A percentile compares a stretch with the other conserved stretches of the same genome.
phyloP scores from a whole-genome alignment of 2,888 invertebrate genomes.

The Cephonodes hylas region DNA sequence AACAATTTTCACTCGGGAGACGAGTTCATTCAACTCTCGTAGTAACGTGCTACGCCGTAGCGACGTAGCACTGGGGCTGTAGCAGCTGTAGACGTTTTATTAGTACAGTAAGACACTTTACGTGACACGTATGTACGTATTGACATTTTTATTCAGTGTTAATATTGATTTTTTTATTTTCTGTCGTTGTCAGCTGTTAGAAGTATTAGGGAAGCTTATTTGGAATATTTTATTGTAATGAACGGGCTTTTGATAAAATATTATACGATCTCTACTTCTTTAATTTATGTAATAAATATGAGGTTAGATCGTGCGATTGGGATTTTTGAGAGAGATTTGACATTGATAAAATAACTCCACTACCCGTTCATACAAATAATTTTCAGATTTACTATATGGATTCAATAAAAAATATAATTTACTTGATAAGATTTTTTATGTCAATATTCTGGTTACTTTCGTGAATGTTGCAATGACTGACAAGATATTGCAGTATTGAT shows the following conservation, averaged over 20 bases:
- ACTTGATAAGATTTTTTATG: too few species aligned
- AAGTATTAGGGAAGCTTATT: not conserved
- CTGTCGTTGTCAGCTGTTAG: not conserved
- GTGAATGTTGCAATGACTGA: too few species aligned
- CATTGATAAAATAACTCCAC: too few species aligned
- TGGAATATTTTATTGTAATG: not conserved
- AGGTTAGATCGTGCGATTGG: too few species aligned
- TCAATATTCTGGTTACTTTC: too few species aligned
- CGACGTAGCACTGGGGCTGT: slow-evolving; percentile 27
- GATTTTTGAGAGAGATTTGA: too few species aligned
- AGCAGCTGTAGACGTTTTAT: slow-evolving; percentile 53
- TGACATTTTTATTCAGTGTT: slow-evolving; percentile 12
- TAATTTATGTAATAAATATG: too few species aligned
- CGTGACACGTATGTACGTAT: slow-evolving; percentile 31
- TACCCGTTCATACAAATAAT: too few species aligned
- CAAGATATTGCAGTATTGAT: too few species aligned
- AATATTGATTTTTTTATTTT: not conserved
- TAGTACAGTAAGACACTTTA: slow-evolving; percentile 37
- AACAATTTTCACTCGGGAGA: slow-evolving; percentile 11
- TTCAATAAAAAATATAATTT: too few species aligned
- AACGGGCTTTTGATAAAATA: not conserved
- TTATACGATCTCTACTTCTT: too few species aligned
- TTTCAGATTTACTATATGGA: too few species aligned
- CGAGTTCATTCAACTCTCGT: slow-evolving; percentile 45
- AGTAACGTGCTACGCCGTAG: slow-evolving; percentile 46